Conservation (phyloP, 2,888 invertebrate genomes). For the Sinelater perroti region DNA sequence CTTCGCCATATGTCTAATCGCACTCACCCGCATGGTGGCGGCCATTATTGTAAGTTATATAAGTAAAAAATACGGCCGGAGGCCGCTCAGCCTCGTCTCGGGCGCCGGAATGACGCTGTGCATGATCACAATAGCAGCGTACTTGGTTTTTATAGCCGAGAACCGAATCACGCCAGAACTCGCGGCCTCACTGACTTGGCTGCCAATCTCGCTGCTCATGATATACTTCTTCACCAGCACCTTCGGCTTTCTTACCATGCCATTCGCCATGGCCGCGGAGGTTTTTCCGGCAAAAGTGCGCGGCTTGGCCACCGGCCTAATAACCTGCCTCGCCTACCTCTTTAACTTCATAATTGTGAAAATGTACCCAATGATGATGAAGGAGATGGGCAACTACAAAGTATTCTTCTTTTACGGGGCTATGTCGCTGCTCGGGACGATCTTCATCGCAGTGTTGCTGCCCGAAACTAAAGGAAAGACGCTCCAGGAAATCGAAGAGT, state of each 20-base stretch:
- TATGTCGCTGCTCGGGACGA: slow-evolving; percentile 61
- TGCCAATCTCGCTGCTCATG: slow-evolving; percentile 61
- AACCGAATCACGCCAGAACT: slow-evolving; percentile 48
- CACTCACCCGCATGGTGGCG: slow-evolving; percentile 60
- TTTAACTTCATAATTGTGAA: slow-evolving; percentile 66
- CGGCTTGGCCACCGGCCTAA: slow-evolving; percentile 63
- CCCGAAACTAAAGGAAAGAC: slow-evolving; percentile 67
- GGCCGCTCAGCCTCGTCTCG: slow-evolving; percentile 67
- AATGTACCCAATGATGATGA: slow-evolving; percentile 61
- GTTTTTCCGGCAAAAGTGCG: slow-evolving; percentile 65
- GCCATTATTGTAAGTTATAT: slow-evolving; percentile 60
- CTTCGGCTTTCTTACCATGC: slow-evolving; percentile 65
- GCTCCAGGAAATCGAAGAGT: slow-evolving; percentile 62
- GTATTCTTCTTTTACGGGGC: slow-evolving; percentile 64
- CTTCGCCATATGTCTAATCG: slow-evolving; percentile 64
- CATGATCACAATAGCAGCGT: slow-evolving; percentile 62
- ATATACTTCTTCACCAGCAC: slow-evolving; percentile 64
- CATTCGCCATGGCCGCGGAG: slow-evolving; percentile 68
- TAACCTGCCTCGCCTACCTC: slow-evolving; percentile 62
- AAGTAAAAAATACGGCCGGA: slow-evolving; percentile 66
- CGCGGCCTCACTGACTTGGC: slow-evolving; percentile 47
- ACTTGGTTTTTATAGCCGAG: slow-evolving; percentile 54
- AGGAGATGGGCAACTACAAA: slow-evolving; percentile 58
- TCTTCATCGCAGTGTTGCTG: slow-evolving; percentile 61
- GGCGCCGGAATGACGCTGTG: slow-evolving; percentile 66